These are phyloP conservation scores for Paratrypauchen microcephalus DNA, from an alignment of 2,797 vertebrate genomes.

Conservation along the genomic window DNA sequence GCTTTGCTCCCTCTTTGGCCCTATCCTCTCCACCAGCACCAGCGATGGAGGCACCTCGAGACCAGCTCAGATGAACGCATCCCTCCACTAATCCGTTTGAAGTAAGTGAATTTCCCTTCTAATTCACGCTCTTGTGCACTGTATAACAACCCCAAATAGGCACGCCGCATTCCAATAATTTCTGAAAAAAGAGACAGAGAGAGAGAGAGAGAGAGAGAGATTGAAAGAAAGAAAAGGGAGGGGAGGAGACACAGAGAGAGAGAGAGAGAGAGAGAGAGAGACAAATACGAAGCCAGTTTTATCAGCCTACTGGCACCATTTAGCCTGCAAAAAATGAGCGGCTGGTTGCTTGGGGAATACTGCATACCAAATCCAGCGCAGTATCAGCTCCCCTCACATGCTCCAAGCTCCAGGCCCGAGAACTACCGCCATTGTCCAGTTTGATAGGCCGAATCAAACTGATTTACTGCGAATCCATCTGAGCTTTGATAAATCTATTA, in stretches of 20 bases:
- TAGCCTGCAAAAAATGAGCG: conserved; percentile 88
- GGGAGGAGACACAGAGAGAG: conserved; percentile 68
- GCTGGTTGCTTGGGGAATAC: conserved; percentile 88
- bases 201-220: conserved; percentile 5
- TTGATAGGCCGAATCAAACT: conserved; percentile 99
- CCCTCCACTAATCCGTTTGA: conserved; percentile 73
- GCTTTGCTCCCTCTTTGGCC: conserved; percentile 77
- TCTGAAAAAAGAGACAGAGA: conserved; percentile 24
- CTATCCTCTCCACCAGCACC: conserved; percentile 1
- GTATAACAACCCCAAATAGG: conserved; percentile 73
- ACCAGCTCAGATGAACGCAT: conserved; percentile 70
- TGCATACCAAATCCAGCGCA: conserved; percentile 88
- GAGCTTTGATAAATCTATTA: conserved; percentile 99
- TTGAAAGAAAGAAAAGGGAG: conserved; percentile 48
- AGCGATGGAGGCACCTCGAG: conserved; percentile 60
- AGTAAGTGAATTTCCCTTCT: conserved; percentile 79
- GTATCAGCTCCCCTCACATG: conserved; percentile 97
- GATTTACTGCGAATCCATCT: conserved; percentile 99
- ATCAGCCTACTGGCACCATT: conserved; percentile 92
- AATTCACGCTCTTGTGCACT: conserved; percentile 71
- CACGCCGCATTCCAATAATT: conserved; percentile 67
- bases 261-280: conserved; percentile 74
- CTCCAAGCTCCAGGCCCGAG: conserved; percentile 89
- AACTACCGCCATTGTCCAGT: conserved; percentile 99
- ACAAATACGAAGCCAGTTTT: conserved; percentile 85